phyloP scores from a whole-genome alignment of 2,113 vertebrate genomes.

The Ahaetulla prasina region DNA sequence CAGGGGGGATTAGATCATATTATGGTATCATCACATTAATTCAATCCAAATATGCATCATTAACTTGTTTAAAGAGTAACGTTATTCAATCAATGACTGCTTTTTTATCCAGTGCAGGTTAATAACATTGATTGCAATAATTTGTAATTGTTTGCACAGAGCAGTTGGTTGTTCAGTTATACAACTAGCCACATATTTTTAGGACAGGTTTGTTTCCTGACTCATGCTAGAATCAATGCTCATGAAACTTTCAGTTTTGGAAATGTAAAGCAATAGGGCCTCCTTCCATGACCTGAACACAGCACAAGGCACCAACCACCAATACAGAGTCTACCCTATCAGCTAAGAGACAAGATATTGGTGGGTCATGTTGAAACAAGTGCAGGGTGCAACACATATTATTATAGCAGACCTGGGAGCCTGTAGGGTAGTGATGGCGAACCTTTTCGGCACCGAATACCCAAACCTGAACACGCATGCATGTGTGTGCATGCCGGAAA shows the following conservation, averaged over 20 bases:
- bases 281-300: not conserved
- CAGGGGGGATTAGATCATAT: too few species aligned
- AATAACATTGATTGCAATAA: not conserved
- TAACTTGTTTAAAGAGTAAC: not conserved
- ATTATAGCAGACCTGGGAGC: not conserved
- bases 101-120: not conserved
- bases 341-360: not conserved
- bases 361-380: not conserved
- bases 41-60: not conserved
- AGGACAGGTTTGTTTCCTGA: not conserved
- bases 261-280: not conserved
- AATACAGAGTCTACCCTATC: not conserved
- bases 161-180: not conserved
- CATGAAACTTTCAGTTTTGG: not conserved
- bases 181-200: not conserved
- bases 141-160: not conserved
- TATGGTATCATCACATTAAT: not conserved
- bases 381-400: not conserved
- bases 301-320: not conserved
- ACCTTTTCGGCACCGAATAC: too few species aligned
- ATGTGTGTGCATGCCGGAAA: too few species aligned
- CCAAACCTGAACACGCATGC: too few species aligned
- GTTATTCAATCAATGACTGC: not conserved
- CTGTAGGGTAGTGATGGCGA: too few species aligned
- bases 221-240: not conserved